These are phyloP conservation scores for Mallotus villosus DNA, from an alignment of 2,797 vertebrate genomes.

Conservation along the genomic window DNA sequence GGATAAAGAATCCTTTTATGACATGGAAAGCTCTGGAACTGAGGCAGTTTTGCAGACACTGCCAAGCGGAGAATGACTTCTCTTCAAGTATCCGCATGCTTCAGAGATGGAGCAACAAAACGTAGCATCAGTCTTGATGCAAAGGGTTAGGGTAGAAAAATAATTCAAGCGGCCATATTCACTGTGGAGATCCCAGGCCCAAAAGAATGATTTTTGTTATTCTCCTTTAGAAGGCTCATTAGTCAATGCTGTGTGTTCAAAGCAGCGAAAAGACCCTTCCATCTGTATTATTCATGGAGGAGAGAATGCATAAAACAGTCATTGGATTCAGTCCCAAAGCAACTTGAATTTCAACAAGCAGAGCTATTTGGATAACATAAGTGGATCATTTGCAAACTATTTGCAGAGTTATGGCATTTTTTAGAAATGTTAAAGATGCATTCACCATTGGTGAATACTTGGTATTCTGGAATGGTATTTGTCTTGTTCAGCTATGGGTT, in stretches of 20 bases:
- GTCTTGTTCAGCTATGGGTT: constrained; percentile 51
- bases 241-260: neutral
- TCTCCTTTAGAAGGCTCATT: neutral
- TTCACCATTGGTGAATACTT: constrained; percentile 2
- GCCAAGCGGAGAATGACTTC: too few relatives aligned
- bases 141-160: too few relatives aligned
- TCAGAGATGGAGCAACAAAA: too few relatives aligned
- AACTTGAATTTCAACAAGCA: constrained; percentile 16
- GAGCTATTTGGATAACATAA: constrained; percentile 33
- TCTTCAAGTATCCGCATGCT: too few relatives aligned
- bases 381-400: constrained; percentile 54
- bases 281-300: neutral
- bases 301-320: constrained; percentile 4
- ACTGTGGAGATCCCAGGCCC: too few relatives aligned
- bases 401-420: constrained; percentile 41
- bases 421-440: constrained; percentile 32
- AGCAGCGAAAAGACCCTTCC: neutral
- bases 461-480: constrained; percentile 53
- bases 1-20: too few relatives aligned
- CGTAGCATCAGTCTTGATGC: too few relatives aligned
- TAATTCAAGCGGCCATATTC: too few relatives aligned
- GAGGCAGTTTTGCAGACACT: too few relatives aligned
- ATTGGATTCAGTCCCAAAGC: constrained; percentile 19
- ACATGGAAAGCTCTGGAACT: too few relatives aligned
- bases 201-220: too few relatives aligned